phyloP scores from a whole-genome alignment of 2,888 invertebrate genomes.

The Podotricha telesiphe region DNA sequence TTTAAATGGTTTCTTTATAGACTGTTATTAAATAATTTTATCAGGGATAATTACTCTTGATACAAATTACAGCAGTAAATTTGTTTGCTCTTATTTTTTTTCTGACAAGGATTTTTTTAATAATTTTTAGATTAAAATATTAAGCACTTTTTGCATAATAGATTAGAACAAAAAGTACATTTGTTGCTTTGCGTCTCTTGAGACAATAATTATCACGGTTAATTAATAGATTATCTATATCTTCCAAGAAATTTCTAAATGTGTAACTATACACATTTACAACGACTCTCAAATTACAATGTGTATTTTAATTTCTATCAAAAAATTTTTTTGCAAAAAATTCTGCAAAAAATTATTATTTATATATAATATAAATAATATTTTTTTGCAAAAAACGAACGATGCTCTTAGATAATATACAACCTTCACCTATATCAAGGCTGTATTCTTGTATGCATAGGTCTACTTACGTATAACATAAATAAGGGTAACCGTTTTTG shows the following conservation, averaged over 20 bases:
- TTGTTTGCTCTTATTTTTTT: neutral
- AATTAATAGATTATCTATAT: conserved; percentile 6
- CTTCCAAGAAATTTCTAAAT: neutral
- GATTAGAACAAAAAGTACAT: conserved; percentile 10
- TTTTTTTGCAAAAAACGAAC: neutral
- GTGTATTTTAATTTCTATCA: neutral
- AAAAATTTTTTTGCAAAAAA: neutral
- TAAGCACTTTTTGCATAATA: neutral
- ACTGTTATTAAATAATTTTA: conserved; percentile 17
- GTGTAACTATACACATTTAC: too few species aligned
- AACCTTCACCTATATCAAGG: neutral
- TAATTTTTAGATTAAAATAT: too few species aligned
- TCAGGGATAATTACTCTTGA: neutral
- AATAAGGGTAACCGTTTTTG: too few species aligned
- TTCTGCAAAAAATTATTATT: too few species aligned
- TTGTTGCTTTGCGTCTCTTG: conserved; percentile 4
- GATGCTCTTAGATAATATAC: neutral
- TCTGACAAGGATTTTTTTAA: neutral
- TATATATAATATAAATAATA: too few species aligned
- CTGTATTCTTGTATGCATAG: neutral
- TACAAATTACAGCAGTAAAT: neutral
- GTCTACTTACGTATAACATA: too few species aligned
- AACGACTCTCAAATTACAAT: neutral
- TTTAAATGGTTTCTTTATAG: conserved; percentile 10
- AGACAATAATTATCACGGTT: conserved; percentile 5